A percentile compares a stretch with the other conserved stretches of the same genome.
phyloP scores from a whole-genome alignment of 2,888 invertebrate genomes.

The Heliconius erato region DNA sequence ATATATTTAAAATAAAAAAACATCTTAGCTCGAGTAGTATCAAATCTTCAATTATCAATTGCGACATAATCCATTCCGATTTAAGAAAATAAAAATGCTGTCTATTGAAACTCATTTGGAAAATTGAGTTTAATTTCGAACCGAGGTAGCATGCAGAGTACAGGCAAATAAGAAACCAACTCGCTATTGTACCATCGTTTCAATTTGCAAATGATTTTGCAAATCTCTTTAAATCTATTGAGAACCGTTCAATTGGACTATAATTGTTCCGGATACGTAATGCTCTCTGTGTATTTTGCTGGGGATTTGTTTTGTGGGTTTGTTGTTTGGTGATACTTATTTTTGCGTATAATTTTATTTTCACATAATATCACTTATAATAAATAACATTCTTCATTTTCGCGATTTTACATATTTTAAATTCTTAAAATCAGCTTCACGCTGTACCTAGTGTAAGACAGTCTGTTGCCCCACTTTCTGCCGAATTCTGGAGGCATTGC shows the following conservation, averaged over 20 bases:
- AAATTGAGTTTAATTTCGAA: conserved; percentile 10
- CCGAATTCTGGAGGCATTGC: too few relatives aligned
- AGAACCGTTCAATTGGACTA: conserved; percentile 31
- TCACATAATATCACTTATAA: neutral
- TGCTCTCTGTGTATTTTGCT: conserved; percentile 10
- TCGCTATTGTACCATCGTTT: conserved; percentile 26
- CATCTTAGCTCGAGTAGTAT: too few relatives aligned
- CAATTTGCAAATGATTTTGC: conserved; percentile 29
- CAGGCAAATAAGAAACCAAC: conserved; percentile 26
- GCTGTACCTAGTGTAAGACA: too few relatives aligned
- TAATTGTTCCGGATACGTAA: conserved; percentile 20
- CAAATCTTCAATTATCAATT: neutral
- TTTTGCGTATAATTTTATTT: neutral
- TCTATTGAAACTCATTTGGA: neutral
- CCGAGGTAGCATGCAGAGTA: neutral
- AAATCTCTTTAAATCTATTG: conserved; percentile 42
- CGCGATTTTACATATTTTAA: neutral
- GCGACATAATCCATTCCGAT: neutral
- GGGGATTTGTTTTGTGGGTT: neutral
- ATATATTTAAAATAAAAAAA: too few relatives aligned
- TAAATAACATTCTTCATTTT: neutral
- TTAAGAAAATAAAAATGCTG: neutral
- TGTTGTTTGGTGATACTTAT: neutral
- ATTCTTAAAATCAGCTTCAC: too few relatives aligned
- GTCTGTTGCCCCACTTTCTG: too few relatives aligned